Evolutionary conservation across 1,140 invertebrate genomes (phyloP), one percentile per base, ranked within the genome.

Genomic region (Triops longicaudatus): DNA sequence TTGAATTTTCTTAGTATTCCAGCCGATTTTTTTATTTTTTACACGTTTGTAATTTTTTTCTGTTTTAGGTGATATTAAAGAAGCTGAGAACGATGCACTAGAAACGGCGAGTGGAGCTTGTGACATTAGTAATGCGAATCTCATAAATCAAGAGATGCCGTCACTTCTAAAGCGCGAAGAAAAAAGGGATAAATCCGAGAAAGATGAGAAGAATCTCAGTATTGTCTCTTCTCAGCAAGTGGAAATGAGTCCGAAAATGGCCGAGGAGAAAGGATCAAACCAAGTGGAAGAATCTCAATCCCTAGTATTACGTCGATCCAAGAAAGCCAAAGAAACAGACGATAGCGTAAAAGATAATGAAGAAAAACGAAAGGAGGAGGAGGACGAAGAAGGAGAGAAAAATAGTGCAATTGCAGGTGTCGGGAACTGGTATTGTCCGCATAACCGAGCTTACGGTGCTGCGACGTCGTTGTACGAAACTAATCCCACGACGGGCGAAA

Each of bases 401-500:
- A 72, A 78, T 63, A 77, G 43, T n/a, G 76, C 73, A 75, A 84
- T 91, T 50, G 90, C 90, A 31, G 90, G 90, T 72, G 85, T 91
- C n/a, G 79, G 84, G 1, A 86, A 92, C 82, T 93, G 91, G 91
- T 88, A 88, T 80, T 85, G 84, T 78, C 87, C 89, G 74, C 86
- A 89, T 41, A 87, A 89, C 72, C 85, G 85, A 78, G 90, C 90
- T 1, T 93, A 88, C 81, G 93, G 92, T 76, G 80, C 85, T 31
- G 86, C 87, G 9, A 86, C 91, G 27, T 92, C 91, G 0, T 83
- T 94, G 2, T 94, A 94, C 81, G 92, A 94, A 83, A 88, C 87
- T 78, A 92, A 95, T 85, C 92, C 93, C 77, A 83, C 91, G 27
- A 93, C 90, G 63, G 88, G 90, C 78, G 85, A 88, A 74, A 88